Evolutionary conservation across 2,113 vertebrate genomes (phyloP).

Genomic region (Verasper variegatus): DNA sequence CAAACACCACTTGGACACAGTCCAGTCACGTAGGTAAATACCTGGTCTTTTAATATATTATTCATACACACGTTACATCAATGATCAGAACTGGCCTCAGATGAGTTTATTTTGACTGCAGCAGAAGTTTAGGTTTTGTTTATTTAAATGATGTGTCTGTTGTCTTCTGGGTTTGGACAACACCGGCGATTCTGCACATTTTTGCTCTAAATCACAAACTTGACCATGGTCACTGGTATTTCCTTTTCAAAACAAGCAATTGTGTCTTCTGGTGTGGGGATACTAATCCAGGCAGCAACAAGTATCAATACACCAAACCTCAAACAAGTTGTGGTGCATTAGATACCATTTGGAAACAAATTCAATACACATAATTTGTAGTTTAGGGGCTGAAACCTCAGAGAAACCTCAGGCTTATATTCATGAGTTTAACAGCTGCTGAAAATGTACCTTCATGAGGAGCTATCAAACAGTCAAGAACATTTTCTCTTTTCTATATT

Average conservation of each 20-base stretch:
- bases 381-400: not conserved
- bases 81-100: constrained; percentile 35
- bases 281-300: no score
- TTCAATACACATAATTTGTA: not conserved
- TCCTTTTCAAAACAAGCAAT: not conserved
- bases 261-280: not conserved
- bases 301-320: no score
- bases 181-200: not conserved
- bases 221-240: not conserved
- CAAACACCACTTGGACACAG: not conserved
- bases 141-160: not conserved
- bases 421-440: constrained; percentile 18
- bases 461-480: not conserved
- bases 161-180: not conserved
- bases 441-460: constrained; percentile 13
- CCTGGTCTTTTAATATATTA: constrained; percentile 36
- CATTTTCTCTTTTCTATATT: not conserved
- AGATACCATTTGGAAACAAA: not conserved
- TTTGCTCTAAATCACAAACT: not conserved
- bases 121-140: not conserved
- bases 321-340: not conserved
- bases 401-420: constrained; percentile 14
- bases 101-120: not conserved
- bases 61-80: constrained; percentile 35
- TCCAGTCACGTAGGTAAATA: not conserved